A percentile compares a stretch with the other conserved stretches of the same genome.
Conservation (phyloP, 2,113 vertebrate genomes). For the Potamarius usumacintae region DNA sequence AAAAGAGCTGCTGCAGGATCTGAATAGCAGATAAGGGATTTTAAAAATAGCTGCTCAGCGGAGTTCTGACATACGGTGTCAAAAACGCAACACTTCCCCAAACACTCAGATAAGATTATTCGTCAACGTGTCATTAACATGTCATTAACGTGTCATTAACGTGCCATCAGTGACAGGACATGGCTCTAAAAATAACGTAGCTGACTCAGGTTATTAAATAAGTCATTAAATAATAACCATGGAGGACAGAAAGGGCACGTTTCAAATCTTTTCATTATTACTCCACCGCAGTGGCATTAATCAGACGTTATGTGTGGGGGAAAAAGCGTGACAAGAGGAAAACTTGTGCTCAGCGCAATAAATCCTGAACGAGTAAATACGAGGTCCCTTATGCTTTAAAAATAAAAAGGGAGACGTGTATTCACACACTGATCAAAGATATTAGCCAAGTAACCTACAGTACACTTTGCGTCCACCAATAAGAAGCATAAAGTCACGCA, state of each 20-base stretch:
- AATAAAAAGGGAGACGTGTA: neutral
- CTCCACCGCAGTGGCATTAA: neutral
- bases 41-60: neutral
- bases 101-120: neutral
- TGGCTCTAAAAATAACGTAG: neutral
- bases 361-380: neutral
- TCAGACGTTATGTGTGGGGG: neutral
- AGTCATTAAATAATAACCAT: neutral
- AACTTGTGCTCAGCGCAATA: neutral
- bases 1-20: conserved; percentile 4
- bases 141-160: neutral
- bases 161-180: neutral
- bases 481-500: neutral
- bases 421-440: neutral
- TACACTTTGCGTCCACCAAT: neutral
- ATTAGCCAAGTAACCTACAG: neutral
- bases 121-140: neutral
- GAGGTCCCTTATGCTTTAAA: neutral
- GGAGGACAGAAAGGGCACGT: neutral
- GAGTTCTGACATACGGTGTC: neutral
- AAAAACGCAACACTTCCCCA: neutral
- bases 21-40: neutral
- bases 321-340: neutral
- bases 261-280: neutral
- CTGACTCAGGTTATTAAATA: neutral